phyloP scores from a whole-genome alignment of 2,797 vertebrate species.

The Lycodopsis pacificus region DNA sequence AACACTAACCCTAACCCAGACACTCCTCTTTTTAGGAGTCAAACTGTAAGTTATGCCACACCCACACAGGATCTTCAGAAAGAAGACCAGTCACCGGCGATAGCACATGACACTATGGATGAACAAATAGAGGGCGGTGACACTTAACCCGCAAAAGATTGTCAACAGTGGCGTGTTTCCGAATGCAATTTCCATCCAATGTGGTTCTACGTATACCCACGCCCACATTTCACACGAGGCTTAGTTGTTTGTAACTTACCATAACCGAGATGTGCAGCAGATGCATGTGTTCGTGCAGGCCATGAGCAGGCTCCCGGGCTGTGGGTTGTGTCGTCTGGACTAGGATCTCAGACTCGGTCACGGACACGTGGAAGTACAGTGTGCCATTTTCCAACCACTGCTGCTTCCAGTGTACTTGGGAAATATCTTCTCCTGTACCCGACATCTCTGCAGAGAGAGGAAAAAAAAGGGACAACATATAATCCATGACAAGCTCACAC shows the following conservation, averaged over 20 bases:
- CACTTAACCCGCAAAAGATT: not conserved
- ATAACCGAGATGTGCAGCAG: slow-evolving; percentile 98
- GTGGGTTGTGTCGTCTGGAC: slow-evolving; percentile 88
- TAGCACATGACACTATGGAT: not conserved
- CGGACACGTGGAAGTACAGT: slow-evolving; percentile 95
- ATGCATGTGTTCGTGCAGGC: slow-evolving; percentile 95
- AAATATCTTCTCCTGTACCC: slow-evolving; percentile 92
- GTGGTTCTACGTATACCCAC: not conserved
- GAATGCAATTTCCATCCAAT: not conserved
- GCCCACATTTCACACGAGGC: not conserved
- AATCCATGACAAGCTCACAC: slow-evolving; percentile 10
- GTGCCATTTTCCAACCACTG: slow-evolving; percentile 99
- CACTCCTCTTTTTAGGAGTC: not conserved
- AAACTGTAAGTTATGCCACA: not conserved
- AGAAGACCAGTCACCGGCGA: not conserved
- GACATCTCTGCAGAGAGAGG: slow-evolving; percentile 91
- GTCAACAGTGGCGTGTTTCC: not conserved
- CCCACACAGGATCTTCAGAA: not conserved
- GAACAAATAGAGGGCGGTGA: not conserved
- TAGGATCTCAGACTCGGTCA: slow-evolving; percentile 90
- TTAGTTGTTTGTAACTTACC: slow-evolving; percentile 84
- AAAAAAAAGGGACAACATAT: slow-evolving; percentile 38
- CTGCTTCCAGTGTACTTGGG: slow-evolving; percentile 98
- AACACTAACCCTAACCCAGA: no score
- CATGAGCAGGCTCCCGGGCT: slow-evolving; percentile 89